Evolutionary conservation across 2,113 vertebrate species (phyloP), one percentile per base, ranked within the genome.

Genomic region (Ailurus styani): DNA sequence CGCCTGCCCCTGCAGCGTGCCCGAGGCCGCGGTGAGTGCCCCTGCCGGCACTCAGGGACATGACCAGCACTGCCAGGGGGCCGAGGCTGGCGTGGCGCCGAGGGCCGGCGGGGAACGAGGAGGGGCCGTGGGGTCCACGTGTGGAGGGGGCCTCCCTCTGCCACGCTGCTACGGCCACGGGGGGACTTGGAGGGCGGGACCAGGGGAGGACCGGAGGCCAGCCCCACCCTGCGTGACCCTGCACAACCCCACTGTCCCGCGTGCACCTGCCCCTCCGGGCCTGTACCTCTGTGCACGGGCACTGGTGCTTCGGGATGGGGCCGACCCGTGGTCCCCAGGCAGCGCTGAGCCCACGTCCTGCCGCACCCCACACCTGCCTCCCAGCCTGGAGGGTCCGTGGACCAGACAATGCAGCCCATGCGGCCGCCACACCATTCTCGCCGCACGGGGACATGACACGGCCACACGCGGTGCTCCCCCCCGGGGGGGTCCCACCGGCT

Each of bases 281-380:
- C 54, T 3, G 47, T 6, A 31, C 17, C 64, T n/a, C 10, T 0
- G 7, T 7, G 1, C 3, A 12, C 6, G 1, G 9, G 29, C 27
- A 1, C 52, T 1, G 52, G 70, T 15, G 13, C 18, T 21, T 29
- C 52, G 1, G 1, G 82, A 27, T 25, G 0, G 4, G 6, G 31
- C 6, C 15, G 55, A 8, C 7, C 20, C 2, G 4, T 9, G 13
- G 23, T 3, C 72, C 66, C 42, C 4, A 6, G 47, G 42, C 20
- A 21, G 68, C 25, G 13, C 52, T 45, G 68, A 62, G 66, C 29
- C n/a, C 0, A 18, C 0, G 4, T 34, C 1, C 27, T 0, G 14
- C 57, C 0, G 7, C 0, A n/a, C 11, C 40, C 52, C 12, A 23
- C 29, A 0, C 0, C 27, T 1, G 0, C 29, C 40, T 2, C 31